phyloP scores from a whole-genome alignment of 2,797 vertebrate species.

The Smutsia gigantea region DNA sequence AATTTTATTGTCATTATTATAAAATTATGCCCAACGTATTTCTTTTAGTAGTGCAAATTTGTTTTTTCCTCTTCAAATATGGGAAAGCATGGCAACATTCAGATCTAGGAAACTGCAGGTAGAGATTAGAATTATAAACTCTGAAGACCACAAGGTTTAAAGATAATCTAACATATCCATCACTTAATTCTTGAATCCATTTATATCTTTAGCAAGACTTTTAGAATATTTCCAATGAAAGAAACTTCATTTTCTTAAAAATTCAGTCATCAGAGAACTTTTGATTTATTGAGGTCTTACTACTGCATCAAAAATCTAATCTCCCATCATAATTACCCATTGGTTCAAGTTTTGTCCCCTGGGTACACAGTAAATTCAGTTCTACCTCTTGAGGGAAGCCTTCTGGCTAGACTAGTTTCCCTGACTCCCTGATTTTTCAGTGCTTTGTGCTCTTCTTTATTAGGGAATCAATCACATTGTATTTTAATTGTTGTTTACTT shows the following conservation, averaged over 20 bases:
- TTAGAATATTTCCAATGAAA: neutral
- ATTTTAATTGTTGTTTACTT: neutral
- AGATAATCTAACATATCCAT: neutral
- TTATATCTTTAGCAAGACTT: neutral
- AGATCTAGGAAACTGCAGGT: neutral
- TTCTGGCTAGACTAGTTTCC: neutral
- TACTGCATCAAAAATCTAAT: neutral
- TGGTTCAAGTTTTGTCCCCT: neutral
- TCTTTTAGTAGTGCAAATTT: neutral
- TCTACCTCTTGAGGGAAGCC: neutral
- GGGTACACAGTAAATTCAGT: neutral
- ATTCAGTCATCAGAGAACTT: neutral
- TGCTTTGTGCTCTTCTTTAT: neutral
- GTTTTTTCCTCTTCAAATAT: neutral
- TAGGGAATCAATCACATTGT: neutral
- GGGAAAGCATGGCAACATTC: neutral
- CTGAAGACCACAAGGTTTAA: neutral
- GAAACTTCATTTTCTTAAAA: slow-evolving; percentile 40
- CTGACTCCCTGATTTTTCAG: neutral
- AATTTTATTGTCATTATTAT: neutral
- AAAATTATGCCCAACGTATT: neutral
- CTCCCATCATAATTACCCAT: neutral
- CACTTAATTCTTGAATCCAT: neutral
- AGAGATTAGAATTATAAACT: neutral
- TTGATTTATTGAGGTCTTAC: slow-evolving; percentile 7